Base-by-base conservation (phyloP, 2,797 vertebrate genomes). In the Sebastes aleutianus region DNA sequence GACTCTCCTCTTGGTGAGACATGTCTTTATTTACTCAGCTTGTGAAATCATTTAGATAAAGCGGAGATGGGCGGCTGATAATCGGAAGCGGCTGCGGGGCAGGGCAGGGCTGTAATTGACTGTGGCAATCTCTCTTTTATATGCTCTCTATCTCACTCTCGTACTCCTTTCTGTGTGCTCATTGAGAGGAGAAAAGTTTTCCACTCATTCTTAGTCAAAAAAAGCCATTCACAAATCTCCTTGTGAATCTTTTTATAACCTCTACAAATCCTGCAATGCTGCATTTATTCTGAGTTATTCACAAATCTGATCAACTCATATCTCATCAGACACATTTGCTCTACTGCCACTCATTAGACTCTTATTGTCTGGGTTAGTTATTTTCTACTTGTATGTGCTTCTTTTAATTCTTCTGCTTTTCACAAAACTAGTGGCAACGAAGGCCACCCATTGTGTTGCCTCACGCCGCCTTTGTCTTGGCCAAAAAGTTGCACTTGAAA, bases 1-100 rank as follows among this genome's bases (percentile, higher is more conserved):
- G 20, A n/a, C 66, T 47, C 32, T 10, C 50, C 70, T 65, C 69
- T 32, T 53, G 59, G 12, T 61, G 22, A 79, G n/a, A 76, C 63
- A 82, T 8, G 62, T 78, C 83, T 89, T 70, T 78, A 82, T 89
- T 86, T 85, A 81, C 83, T 22, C 58, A 62, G 71, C 74, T 70
- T 54, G 79, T 71, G 69, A 68, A 81, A 80, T 82, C 82, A 74
- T 83, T 89, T 58, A 72, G 81, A 91, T 75, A 6, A 29, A 73
- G 69, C 64, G 13, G 67, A 66, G 91, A 87, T 80, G 68, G 76
- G 47, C 77, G 20, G 68, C 66, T 57, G 85, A 88, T 82, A 79
- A 82, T 76, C 56, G 43, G 68, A 10, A 56, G 63, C 61, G 64
- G 70, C 80, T 82, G 36, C 64, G 11, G 64, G 73, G 65, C 24